Conservation (phyloP, 1,140 invertebrate species). For the Pachypeltis micranthus region DNA sequence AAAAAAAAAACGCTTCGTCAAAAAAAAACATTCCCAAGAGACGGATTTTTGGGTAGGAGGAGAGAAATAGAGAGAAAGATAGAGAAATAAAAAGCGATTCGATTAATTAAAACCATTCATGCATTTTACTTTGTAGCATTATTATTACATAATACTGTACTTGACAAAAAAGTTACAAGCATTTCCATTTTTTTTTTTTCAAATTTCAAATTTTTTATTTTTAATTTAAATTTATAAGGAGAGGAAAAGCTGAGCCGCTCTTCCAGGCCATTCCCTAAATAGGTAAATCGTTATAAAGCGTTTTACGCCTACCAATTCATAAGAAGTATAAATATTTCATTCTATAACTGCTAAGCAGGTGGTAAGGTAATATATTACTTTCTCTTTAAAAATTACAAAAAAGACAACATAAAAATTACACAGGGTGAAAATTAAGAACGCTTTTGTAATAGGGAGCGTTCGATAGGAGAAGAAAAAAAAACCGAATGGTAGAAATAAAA, state of each 20-base stretch:
- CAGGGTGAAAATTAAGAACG: slow-evolving; percentile 16
- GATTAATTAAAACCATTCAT: slow-evolving; percentile 29
- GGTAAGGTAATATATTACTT: slow-evolving; percentile 10
- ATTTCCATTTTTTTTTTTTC: neutral
- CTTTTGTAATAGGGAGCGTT: neutral
- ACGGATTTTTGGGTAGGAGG: slow-evolving; percentile 7
- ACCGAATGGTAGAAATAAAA: neutral
- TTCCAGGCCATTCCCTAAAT: slow-evolving; percentile 15
- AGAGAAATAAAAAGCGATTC: slow-evolving; percentile 25
- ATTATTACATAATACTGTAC: slow-evolving; percentile 29
- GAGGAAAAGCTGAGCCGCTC: slow-evolving; percentile 15
- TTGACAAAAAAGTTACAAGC: slow-evolving; percentile 26
- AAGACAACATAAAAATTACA: slow-evolving; percentile 18
- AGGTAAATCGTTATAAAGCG: slow-evolving; percentile 22
- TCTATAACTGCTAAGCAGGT: slow-evolving; percentile 22
- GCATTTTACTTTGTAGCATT: slow-evolving; percentile 29
- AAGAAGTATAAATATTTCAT: slow-evolving; percentile 13
- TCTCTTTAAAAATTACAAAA: slow-evolving; percentile 15
- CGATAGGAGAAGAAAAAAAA: slow-evolving; percentile 14
- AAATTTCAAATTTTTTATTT: too few species aligned
- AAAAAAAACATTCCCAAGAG: neutral
- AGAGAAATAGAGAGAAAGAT: slow-evolving; percentile 16
- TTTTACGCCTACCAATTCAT: slow-evolving; percentile 22
- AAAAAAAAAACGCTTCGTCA: too few species aligned
- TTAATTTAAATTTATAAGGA: slow-evolving; percentile 15